Conservation (phyloP, 2,797 vertebrate genomes). For the Intellagama lesueurii region DNA sequence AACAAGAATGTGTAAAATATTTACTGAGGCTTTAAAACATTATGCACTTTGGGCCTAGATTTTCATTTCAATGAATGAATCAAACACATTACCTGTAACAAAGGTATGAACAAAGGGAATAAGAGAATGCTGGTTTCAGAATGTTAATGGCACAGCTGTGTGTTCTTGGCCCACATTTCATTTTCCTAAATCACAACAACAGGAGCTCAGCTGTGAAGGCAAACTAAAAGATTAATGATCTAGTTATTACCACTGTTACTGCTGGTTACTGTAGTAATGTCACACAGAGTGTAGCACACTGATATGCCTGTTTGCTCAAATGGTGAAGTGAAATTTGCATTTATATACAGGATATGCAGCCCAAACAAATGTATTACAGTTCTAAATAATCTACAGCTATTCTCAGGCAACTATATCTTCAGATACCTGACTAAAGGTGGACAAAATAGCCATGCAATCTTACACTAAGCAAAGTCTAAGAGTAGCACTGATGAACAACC, state of each 20-base stretch:
- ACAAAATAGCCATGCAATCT: background rate
- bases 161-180: background rate
- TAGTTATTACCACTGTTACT: conserved; percentile 1
- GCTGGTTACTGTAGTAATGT: background rate
- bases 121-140: conserved; percentile 24
- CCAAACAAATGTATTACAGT: background rate
- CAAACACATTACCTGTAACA: conserved; percentile 30
- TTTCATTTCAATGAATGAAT: conserved; percentile 32
- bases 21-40: conserved; percentile 34
- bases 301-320: background rate
- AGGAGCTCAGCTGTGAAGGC: background rate
- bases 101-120: conserved; percentile 25
- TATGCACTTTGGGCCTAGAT: background rate
- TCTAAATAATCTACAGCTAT: background rate
- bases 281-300: background rate
- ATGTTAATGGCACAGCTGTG: conserved; percentile 15
- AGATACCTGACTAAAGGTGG: background rate
- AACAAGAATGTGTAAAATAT: conserved; percentile 19
- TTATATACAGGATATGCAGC: background rate
- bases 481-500: no score
- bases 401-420: background rate
- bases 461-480: no score
- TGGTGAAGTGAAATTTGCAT: background rate
- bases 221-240: background rate
- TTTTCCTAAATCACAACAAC: conserved; percentile 11